Conservation (phyloP, 2,113 vertebrate genomes). For the Bombycilla garrulus region DNA sequence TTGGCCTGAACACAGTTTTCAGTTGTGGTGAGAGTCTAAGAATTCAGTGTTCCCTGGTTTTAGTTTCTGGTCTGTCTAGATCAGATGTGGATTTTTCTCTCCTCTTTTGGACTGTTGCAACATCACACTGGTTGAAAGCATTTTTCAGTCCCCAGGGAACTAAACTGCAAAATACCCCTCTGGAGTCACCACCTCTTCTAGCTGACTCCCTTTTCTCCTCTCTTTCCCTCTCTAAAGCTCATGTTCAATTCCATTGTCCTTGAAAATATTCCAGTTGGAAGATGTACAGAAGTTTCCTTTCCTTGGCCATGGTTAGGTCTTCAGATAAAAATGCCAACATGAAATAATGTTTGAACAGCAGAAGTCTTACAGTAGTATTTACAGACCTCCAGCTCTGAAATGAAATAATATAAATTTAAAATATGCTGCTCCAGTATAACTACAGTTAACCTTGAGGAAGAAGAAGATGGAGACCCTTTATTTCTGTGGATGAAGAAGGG, state of each 20-base stretch:
- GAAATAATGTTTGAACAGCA: neutral
- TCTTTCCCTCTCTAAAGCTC: neutral
- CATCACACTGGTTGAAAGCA: slow-evolving; percentile 54
- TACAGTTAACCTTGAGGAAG: neutral
- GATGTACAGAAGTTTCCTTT: slow-evolving; percentile 2
- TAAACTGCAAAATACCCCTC: slow-evolving; percentile 5
- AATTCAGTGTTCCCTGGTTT: slow-evolving; percentile 76
- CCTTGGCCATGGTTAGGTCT: neutral
- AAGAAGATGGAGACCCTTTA: neutral
- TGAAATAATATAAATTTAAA: neutral
- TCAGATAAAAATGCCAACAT: slow-evolving; percentile 35
- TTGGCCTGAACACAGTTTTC: slow-evolving; percentile 71
- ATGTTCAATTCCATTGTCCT: slow-evolving; percentile 14
- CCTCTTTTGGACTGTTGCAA: slow-evolving; percentile 66
- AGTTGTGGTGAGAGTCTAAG: slow-evolving; percentile 74
- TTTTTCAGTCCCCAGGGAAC: slow-evolving; percentile 41
- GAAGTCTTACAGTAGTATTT: slow-evolving; percentile 6
- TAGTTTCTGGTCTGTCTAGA: slow-evolving; percentile 73
- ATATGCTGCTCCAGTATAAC: neutral
- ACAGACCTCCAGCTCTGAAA: neutral
- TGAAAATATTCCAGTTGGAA: slow-evolving; percentile 42
- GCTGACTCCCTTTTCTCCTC: neutral
- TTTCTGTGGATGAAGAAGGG: neutral
- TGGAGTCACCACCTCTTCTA: slow-evolving; percentile 11
- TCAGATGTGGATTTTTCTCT: slow-evolving; percentile 66